Evolutionary conservation across 2,113 vertebrate species (phyloP).

Genomic region (Actinemys pallida): DNA sequence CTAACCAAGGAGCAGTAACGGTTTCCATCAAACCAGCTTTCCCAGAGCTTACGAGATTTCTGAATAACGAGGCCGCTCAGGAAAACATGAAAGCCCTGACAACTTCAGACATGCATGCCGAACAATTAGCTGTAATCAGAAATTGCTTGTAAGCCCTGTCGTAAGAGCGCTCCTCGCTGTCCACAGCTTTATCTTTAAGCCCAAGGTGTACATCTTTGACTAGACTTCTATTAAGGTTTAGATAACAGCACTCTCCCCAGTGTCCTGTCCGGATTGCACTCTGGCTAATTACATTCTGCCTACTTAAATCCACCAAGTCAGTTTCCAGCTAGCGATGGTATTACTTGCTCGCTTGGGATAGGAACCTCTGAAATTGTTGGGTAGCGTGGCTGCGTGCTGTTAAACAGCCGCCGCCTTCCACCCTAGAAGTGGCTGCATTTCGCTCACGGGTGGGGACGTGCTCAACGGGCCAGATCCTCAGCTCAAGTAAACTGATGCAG

Average conservation of each 20-base stretch:
- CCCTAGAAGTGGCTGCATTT: accelerated
- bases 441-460: neutral
- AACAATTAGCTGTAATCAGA: accelerated
- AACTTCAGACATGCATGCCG: neutral
- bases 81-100: neutral
- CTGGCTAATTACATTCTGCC: neutral
- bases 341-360: neutral
- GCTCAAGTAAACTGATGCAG: neutral
- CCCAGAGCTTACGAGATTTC: neutral
- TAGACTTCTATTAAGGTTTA: neutral
- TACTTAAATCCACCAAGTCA: accelerated
- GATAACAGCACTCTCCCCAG: neutral
- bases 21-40: neutral
- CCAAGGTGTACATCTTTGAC: accelerated
- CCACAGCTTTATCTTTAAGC: accelerated
- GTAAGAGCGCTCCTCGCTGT: neutral
- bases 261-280: neutral
- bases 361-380: neutral
- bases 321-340: neutral
- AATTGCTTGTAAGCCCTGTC: accelerated
- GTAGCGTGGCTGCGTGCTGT: neutral
- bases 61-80: neutral
- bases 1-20: neutral
- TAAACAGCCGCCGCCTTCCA: neutral
- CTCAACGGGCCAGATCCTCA: neutral